Evolutionary conservation across 2,797 vertebrate genomes (phyloP), one percentile per base, ranked within the genome.

Genomic region (Microtus agrestis): DNA sequence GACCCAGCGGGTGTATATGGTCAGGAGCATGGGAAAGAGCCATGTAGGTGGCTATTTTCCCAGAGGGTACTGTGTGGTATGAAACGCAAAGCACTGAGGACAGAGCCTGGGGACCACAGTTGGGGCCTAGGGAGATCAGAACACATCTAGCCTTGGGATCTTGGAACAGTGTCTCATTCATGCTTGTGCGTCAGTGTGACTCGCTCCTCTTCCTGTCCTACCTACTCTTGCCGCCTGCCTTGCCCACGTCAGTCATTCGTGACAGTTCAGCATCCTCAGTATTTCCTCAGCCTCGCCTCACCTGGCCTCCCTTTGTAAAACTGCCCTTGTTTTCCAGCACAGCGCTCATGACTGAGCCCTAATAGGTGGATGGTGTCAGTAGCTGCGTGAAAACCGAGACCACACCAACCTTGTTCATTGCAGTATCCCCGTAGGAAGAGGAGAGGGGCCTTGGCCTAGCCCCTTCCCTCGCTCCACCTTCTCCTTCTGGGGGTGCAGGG

Each of bases 21-120:
- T 78, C 15, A 80, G 43, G 51, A 21, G 37, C 17, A 4, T 9
- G 43, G 71, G 65, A 79, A 69, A 74, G 87, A 80, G 56, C 80
- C 6, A 0, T 6, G 2, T 23, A 3, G 14, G 1, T 2, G 13
- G 65, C 81, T 65, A 13, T 14, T 37, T 19, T 21, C 69, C 61
- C 59, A 4, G 0, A 6, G 11, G 63, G 17, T 14, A 0, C 6
- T 2, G 29, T 25, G 67, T 15, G 7, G 37, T 3, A 5, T 43
- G 51, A 93, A 46, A 46, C 48, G 9, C 31, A 34, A 67, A 93
- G 37, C 63, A 63, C 59, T 19, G 43, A 27, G 48, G 46, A 67
- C 6, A 6, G 2, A 84, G 21, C n/a, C 34, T 63, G 51, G 37
- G 63, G 17, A 29, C 37, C 54, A 37, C 5, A 74, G 84, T 54